Evolutionary conservation across 1,140 invertebrate species (phyloP).

Genomic region (Ectropis grisescens): DNA sequence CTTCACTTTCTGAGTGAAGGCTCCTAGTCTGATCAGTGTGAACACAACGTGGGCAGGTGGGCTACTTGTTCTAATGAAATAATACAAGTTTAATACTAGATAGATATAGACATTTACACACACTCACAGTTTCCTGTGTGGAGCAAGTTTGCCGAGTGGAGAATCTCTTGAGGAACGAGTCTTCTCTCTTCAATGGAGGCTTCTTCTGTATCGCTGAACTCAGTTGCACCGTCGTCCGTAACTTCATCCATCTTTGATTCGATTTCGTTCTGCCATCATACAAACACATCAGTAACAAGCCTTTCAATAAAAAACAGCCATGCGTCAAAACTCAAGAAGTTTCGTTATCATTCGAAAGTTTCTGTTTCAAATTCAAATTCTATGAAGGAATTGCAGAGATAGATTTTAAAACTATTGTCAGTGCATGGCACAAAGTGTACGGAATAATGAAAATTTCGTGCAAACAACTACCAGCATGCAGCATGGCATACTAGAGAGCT

Average conservation of each 20-base stretch:
- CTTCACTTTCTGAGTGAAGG: too few species aligned
- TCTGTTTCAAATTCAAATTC: too few species aligned
- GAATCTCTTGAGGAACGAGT: conserved; percentile 95
- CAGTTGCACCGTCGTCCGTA: conserved; percentile 92
- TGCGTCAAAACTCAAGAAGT: too few species aligned
- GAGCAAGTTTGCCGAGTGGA: conserved; percentile 92
- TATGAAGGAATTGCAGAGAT: too few species aligned
- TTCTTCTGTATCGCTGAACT: conserved; percentile 92
- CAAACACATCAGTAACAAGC: conserved; percentile 3
- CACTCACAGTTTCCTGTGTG: conserved; percentile 81
- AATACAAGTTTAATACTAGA: too few species aligned
- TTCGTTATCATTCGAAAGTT: too few species aligned
- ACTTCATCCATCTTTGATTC: conserved; percentile 94
- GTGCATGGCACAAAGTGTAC: conserved; percentile 7
- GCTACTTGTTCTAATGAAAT: too few species aligned
- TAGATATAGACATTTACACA: too few species aligned
- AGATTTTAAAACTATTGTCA: conserved; percentile 2
- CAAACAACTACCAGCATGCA: conserved; percentile 53
- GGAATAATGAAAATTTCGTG: conserved; percentile 20
- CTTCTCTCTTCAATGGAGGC: conserved; percentile 89
- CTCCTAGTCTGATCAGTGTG: too few species aligned
- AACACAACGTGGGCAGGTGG: too few species aligned
- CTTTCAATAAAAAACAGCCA: too few species aligned
- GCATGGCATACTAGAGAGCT: conserved; percentile 37
- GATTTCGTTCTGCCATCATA: conserved; percentile 81